Evolutionary conservation across 2,113 vertebrate species (phyloP).

Genomic region (Cottus gobio): DNA sequence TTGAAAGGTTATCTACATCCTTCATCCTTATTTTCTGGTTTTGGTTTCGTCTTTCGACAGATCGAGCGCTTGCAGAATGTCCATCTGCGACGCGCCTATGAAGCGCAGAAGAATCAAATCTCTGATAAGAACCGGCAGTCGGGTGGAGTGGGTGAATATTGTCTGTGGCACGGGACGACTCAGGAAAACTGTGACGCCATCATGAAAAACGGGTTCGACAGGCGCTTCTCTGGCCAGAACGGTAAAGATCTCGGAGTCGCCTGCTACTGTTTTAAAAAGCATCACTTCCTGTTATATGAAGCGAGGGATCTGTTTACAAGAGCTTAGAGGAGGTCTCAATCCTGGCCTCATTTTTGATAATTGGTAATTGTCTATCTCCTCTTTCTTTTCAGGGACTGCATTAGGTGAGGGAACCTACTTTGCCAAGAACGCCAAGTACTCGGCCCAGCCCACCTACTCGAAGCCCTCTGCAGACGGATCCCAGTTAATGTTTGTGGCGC

Average conservation of each 20-base stretch:
- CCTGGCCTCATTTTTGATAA: too few relatives aligned
- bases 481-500: constrained; percentile 77
- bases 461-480: constrained; percentile 53
- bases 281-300: background rate
- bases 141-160: constrained; percentile 40
- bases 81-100: constrained; percentile 53
- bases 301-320: background rate
- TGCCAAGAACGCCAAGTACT: constrained; percentile 75
- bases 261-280: background rate
- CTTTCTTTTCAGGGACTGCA: constrained; percentile 37
- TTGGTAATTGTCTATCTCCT: constrained; percentile 1
- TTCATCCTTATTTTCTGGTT: background rate
- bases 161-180: constrained; percentile 70
- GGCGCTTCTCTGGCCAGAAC: constrained; percentile 74
- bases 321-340: background rate
- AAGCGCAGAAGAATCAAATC: constrained; percentile 44
- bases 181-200: constrained; percentile 45
- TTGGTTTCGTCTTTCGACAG: constrained; percentile 16
- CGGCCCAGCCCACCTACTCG: constrained; percentile 48
- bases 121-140: constrained; percentile 27
- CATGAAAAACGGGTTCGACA: constrained; percentile 69
- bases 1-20: background rate
- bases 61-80: constrained; percentile 69
- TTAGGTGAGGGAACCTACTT: constrained; percentile 79
- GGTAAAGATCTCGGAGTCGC: constrained; percentile 51